A percentile compares a stretch with the other conserved stretches of the same genome.
Conservation (phyloP, 2,888 invertebrate genomes). For the Cordilura impudica region DNA sequence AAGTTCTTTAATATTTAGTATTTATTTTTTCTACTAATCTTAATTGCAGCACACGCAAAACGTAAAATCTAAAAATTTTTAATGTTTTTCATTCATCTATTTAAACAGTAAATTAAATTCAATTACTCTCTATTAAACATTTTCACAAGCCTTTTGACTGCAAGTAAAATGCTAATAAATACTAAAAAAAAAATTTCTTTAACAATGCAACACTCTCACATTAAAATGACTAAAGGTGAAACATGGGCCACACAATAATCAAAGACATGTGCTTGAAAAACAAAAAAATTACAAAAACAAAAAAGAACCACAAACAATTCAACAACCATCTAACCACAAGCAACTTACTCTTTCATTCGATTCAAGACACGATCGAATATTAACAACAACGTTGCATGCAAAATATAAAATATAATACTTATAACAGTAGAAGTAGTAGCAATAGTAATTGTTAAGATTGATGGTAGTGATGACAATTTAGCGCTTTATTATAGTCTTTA, state of each 20-base stretch:
- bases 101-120: neutral
- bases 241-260: constrained; percentile 47
- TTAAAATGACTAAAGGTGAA: constrained; percentile 48
- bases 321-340: constrained; percentile 26
- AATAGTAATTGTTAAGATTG: constrained; percentile 15
- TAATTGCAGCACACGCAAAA: too few species aligned
- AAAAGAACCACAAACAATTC: constrained; percentile 4
- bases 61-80: too few species aligned
- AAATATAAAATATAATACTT: constrained; percentile 27
- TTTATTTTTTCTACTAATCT: too few species aligned
- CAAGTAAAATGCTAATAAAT: neutral
- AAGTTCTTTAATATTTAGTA: too few species aligned
- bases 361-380: constrained; percentile 49
- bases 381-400: constrained; percentile 29
- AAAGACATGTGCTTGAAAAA: constrained; percentile 45
- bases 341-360: constrained; percentile 45
- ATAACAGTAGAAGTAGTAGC: neutral
- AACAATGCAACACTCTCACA: constrained; percentile 44
- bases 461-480: neutral
- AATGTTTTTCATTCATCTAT: neutral
- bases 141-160: neutral
- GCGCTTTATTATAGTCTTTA: too few species aligned
- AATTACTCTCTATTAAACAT: constrained; percentile 7
- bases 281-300: constrained; percentile 2
- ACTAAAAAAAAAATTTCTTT: neutral